These are phyloP conservation scores for Oriolus oriolus DNA, from an alignment of 2,113 vertebrate genomes.

Conservation along the genomic window DNA sequence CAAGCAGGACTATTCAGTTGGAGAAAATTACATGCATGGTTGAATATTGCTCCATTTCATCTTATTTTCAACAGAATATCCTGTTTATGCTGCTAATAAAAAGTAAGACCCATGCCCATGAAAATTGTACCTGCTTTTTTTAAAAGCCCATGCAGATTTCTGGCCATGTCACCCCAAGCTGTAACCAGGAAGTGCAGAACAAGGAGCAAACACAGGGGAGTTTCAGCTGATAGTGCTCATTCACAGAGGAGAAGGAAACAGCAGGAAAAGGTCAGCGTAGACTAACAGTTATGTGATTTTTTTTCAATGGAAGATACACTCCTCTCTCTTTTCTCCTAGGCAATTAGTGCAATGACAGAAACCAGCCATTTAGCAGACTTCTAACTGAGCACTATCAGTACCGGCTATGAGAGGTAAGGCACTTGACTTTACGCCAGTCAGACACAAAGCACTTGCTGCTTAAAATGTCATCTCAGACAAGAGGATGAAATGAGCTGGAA, in stretches of 20 bases:
- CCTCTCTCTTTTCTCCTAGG: slow-evolving; percentile 7
- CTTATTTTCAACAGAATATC: background rate
- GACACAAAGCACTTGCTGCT: slow-evolving; percentile 22
- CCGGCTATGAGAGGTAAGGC: slow-evolving; percentile 23
- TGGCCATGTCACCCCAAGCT: background rate
- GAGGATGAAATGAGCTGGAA: slow-evolving; percentile 12
- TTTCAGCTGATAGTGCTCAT: background rate
- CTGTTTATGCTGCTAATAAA: background rate
- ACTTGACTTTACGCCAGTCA: background rate
- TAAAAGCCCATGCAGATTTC: background rate
- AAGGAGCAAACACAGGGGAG: background rate
- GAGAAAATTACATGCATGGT: background rate
- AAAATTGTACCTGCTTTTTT: background rate
- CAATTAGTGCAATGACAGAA: slow-evolving; percentile 47
- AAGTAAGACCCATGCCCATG: background rate
- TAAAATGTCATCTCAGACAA: slow-evolving; percentile 37
- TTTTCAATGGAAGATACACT: background rate
- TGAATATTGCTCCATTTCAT: background rate
- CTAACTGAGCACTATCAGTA: background rate
- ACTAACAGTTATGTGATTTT: background rate
- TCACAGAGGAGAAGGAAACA: background rate
- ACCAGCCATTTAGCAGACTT: slow-evolving; percentile 35
- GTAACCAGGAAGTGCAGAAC: background rate
- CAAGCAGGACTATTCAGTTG: background rate
- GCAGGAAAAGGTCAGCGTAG: background rate